phyloP scores from a whole-genome alignment of 2,888 invertebrate species.

The Hipparchia sbordonii region DNA sequence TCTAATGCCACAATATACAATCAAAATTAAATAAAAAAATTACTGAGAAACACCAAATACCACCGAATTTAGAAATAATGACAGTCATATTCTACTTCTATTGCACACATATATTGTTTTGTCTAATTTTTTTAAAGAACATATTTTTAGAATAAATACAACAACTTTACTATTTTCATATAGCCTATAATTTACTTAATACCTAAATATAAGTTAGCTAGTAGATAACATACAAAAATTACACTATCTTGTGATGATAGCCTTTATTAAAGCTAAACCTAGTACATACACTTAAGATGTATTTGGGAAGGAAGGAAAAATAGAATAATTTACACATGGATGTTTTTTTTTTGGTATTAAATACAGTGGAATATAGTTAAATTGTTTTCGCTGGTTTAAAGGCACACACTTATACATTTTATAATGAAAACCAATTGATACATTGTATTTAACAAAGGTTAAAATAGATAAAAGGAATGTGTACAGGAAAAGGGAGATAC shows the following conservation, averaged over 20 bases:
- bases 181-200: background rate
- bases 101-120: background rate
- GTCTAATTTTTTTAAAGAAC: background rate
- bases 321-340: background rate
- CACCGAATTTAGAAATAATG: too few species aligned
- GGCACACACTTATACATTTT: background rate
- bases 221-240: background rate
- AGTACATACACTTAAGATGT: too few species aligned
- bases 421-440: background rate
- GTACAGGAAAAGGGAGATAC: background rate
- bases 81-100: too few species aligned
- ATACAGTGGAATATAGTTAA: background rate
- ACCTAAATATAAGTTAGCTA: background rate
- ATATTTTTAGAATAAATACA: background rate
- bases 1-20: background rate
- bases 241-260: slow-evolving; percentile 3
- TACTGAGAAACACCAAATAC: background rate
- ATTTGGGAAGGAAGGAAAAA: background rate
- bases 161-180: background rate
- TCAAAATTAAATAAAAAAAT: background rate
- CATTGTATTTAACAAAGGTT: background rate
- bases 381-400: background rate
- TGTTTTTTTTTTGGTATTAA: background rate
- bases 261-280: background rate
- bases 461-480: background rate